Base-by-base conservation (phyloP, 2,888 invertebrate species). In the Lasius fuliginosus region DNA sequence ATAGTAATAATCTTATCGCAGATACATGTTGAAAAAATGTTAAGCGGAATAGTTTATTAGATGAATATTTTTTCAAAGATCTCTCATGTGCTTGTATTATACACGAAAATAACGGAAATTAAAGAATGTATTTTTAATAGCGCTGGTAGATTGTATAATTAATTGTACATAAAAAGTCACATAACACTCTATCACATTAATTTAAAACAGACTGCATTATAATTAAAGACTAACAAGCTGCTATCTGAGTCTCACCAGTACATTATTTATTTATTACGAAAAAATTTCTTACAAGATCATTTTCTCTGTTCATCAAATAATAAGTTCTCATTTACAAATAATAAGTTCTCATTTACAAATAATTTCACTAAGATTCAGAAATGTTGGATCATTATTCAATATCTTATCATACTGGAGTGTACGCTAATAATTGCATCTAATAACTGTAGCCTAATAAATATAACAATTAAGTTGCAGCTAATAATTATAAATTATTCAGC, bases 1-100 rank as follows among this genome's bases (percentile, higher is more conserved):
- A 69, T 53, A 53, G 49, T 53, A n/a, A 53, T 53, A 53, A 30
- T 46, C 69, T n/a, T 30, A 12, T 40, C 40, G 27, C 15, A 56
- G 8, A 65, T 9, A 49, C 23, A 9, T n/a, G 33, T 46, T 65
- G 46, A 49, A 67, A 49, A 53, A 49, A 67, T 76, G 11, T 67
- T 67, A 53, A 65, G 36, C 8, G 6, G 36, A 65, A 27, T 49
- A 65, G 23, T 49, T 65, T 46, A 49, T 58, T n/a, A 27, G 40
- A 62, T 74, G 30, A 74, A 62, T 74, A 60, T 74, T 42, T 73
- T 40, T 49, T 18, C 15, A 40, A 62, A 74, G 58, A 9, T 18
- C 12, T 18, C 12, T 30, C 15, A 23, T 23, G 23, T 23, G 36
- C 23, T 73, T 27, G 58, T 40, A 30, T 74, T 60, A 18, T 60